Percentiles rank a stretch among this genome's conserved stretches.
These are phyloP conservation scores for Rhagonycha lutea DNA, from an alignment of 2,888 invertebrate species.

Conservation along the genomic window DNA sequence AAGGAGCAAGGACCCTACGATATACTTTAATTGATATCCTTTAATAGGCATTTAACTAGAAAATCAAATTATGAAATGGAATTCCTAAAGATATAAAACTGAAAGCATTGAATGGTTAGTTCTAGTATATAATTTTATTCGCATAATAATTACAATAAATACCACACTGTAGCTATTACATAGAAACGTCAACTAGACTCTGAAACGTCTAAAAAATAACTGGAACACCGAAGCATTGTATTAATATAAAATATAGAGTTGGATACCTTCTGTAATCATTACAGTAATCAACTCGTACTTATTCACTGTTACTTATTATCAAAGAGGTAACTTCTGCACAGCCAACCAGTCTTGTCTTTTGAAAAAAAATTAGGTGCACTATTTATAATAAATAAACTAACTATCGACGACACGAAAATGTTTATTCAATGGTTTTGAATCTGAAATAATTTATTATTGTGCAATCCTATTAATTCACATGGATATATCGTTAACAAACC, in stretches of 20 bases:
- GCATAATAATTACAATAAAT: constrained; percentile 23
- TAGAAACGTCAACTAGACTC: constrained; percentile 17
- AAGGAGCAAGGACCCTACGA: too few species aligned
- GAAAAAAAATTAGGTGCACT: background rate
- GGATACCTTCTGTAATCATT: constrained; percentile 21
- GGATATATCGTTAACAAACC: background rate
- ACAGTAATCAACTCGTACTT: constrained; percentile 17
- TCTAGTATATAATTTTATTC: constrained; percentile 15
- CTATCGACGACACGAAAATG: background rate
- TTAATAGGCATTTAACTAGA: too few species aligned
- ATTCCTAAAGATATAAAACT: background rate
- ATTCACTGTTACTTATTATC: constrained; percentile 15
- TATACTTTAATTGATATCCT: too few species aligned
- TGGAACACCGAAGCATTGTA: constrained; percentile 23
- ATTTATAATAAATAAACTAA: background rate
- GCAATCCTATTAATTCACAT: background rate
- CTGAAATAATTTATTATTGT: background rate
- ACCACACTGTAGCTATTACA: constrained; percentile 26
- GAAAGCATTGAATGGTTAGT: background rate
- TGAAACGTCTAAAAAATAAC: constrained; percentile 22
- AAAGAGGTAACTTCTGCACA: constrained; percentile 5
- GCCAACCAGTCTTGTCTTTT: background rate
- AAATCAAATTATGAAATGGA: background rate
- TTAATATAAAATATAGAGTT: constrained; percentile 25
- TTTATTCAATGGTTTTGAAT: background rate